Percentiles rank a stretch among this genome's conserved stretches.
These are phyloP conservation scores for Cavia porcellus DNA, from an alignment of 2,113 vertebrate species.

Conservation along the genomic window DNA sequence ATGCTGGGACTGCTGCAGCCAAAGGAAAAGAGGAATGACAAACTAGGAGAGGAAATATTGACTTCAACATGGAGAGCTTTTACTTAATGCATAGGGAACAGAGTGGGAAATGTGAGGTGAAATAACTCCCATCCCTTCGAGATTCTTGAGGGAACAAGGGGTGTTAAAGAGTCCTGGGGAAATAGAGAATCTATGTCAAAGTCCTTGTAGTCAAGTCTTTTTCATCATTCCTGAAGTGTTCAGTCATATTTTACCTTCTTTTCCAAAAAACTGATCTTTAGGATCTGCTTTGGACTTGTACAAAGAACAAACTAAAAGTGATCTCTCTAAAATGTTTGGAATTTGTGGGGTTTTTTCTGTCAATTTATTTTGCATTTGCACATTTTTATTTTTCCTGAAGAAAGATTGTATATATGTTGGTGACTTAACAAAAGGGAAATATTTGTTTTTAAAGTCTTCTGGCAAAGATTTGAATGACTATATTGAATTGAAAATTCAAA, in stretches of 20 bases:
- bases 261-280: background rate
- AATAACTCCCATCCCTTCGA: background rate
- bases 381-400: background rate
- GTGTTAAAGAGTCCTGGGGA: background rate
- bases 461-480: constrained; percentile 37
- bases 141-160: background rate
- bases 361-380: background rate
- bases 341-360: background rate
- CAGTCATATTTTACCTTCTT: background rate
- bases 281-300: background rate
- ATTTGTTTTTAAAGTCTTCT: background rate
- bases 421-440: constrained; percentile 11
- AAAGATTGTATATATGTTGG: background rate
- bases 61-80: background rate
- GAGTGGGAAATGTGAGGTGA: background rate
- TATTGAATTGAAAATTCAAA: background rate
- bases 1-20: rapidly evolving
- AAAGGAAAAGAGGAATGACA: background rate
- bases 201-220: background rate
- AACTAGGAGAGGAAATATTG: background rate
- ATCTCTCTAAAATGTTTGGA: background rate
- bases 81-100: background rate
- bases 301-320: background rate
- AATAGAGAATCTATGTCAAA: background rate
- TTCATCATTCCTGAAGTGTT: background rate